Percentiles rank a stretch among this genome's conserved stretches.
phyloP scores from a whole-genome alignment of 1,140 invertebrate species.

The Latrodectus geometricus region DNA sequence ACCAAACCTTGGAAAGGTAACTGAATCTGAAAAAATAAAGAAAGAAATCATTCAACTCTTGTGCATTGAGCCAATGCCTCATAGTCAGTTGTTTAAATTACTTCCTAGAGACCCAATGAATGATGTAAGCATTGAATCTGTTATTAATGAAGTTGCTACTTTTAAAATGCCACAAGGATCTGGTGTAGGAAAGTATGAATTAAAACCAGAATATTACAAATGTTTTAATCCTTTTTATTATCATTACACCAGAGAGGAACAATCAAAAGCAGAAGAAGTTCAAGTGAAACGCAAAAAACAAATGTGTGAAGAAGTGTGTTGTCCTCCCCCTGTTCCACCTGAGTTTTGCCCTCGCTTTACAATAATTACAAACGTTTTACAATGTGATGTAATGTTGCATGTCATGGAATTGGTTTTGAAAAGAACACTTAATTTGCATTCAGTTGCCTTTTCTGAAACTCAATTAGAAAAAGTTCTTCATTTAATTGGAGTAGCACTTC shows the following conservation, averaged over 20 bases:
- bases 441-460: slow-evolving; percentile 85
- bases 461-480: slow-evolving; percentile 84
- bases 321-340: slow-evolving; percentile 89
- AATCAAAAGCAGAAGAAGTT: slow-evolving; percentile 87
- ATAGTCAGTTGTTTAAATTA: slow-evolving; percentile 86
- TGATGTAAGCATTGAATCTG: slow-evolving; percentile 86
- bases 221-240: slow-evolving; percentile 98
- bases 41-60: slow-evolving; percentile 97
- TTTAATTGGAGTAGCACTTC: slow-evolving; percentile 88
- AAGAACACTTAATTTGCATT: slow-evolving; percentile 79
- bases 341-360: slow-evolving; percentile 81
- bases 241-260: slow-evolving; percentile 94
- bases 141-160: slow-evolving; percentile 89
- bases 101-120: slow-evolving; percentile 77
- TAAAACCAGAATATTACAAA: slow-evolving; percentile 84
- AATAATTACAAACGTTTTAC: slow-evolving; percentile 84
- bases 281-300: slow-evolving; percentile 87
- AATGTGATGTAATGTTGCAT: slow-evolving; percentile 91
- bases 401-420: slow-evolving; percentile 75
- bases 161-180: slow-evolving; percentile 85
- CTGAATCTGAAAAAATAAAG: slow-evolving; percentile 84
- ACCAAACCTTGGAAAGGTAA: slow-evolving; percentile 78
- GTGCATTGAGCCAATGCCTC: slow-evolving; percentile 92
- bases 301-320: slow-evolving; percentile 80
- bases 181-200: slow-evolving; percentile 85